Conservation (phyloP, 2,113 vertebrate genomes). For the Scolopax mira region DNA sequence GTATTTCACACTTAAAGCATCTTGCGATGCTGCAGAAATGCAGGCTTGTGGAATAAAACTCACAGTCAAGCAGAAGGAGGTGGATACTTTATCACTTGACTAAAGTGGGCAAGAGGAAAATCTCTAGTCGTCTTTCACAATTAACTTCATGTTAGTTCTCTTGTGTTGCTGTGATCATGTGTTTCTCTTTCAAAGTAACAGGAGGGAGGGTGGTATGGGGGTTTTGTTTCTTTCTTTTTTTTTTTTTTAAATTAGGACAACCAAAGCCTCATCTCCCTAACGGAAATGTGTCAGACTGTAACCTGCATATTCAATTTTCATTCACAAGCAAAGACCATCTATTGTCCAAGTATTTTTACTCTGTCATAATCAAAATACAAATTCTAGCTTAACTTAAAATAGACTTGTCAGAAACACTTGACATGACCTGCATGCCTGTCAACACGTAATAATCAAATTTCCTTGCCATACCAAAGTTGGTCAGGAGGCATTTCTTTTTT, state of each 20-base stretch:
- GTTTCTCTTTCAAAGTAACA: neutral
- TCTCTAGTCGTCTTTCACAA: neutral
- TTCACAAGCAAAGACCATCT: constrained; percentile 37
- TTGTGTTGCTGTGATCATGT: neutral
- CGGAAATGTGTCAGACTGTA: neutral
- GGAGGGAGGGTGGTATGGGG: neutral
- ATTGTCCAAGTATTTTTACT: constrained; percentile 43
- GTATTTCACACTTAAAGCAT: neutral
- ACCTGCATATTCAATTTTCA: constrained; percentile 6
- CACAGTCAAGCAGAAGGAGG: neutral
- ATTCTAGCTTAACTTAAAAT: constrained; percentile 59
- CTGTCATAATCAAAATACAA: constrained; percentile 53
- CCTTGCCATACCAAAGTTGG: constrained; percentile 38
- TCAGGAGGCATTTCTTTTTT: neutral
- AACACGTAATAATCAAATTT: constrained; percentile 65
- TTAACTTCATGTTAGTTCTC: neutral
- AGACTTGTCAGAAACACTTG: constrained; percentile 56
- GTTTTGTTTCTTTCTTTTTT: neutral
- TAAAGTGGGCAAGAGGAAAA: constrained; percentile 27
- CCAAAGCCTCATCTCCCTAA: neutral
- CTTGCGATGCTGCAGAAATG: neutral
- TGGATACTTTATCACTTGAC: neutral
- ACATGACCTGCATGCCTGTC: constrained; percentile 63
- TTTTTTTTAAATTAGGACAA: neutral
- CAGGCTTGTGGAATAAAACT: neutral